Percentiles rank a stretch among this genome's conserved stretches.
Conservation (phyloP, 2,113 vertebrate species). For the Myotis brandtii region DNA sequence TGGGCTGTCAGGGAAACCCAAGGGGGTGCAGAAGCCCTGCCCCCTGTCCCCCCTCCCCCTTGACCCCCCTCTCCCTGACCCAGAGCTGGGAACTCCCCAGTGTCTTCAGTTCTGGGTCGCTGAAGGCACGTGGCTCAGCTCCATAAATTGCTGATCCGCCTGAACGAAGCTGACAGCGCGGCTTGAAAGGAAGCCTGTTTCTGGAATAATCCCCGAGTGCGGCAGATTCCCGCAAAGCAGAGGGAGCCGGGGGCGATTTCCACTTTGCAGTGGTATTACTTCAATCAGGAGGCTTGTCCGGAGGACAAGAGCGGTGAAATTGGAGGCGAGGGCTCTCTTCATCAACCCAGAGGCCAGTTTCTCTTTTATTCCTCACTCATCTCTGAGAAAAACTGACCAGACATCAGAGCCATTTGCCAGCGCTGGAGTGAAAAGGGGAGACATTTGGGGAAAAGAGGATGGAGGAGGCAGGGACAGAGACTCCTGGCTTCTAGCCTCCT, state of each 20-base stretch:
- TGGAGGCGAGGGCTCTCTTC: not conserved
- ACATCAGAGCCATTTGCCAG: not conserved
- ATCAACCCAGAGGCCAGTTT: not conserved
- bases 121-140: not conserved
- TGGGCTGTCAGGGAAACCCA: not conserved
- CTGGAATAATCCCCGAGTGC: not conserved
- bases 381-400: not conserved
- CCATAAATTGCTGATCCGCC: not conserved
- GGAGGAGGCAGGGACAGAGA: not conserved
- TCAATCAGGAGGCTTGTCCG: not conserved
- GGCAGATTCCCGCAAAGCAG: not conserved
- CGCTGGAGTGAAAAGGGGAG: not conserved
- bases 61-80: accelerated
- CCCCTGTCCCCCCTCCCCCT: too few species aligned
- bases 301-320: not conserved
- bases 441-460: accelerated
- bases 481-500: accelerated
- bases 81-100: not conserved
- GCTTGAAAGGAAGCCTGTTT: not conserved
- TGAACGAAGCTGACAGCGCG: not conserved
- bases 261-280: not conserved
- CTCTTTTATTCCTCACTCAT: not conserved
- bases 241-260: not conserved
- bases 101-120: not conserved
- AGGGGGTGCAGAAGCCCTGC: not conserved